Conservation (phyloP, 2,113 vertebrate genomes). For the Solea senegalensis region DNA sequence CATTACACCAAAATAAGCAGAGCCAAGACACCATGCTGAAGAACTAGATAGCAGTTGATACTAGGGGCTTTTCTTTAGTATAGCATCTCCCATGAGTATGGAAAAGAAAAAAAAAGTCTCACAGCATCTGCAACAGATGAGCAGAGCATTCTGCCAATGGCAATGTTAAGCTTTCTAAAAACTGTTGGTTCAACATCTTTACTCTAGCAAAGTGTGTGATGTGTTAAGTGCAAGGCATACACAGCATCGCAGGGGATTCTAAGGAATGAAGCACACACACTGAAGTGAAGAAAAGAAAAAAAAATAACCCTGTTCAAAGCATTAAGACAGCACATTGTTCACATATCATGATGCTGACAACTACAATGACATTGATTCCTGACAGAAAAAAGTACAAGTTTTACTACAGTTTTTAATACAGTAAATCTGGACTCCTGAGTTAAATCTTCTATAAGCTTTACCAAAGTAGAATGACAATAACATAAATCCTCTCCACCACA, state of each 20-base stretch:
- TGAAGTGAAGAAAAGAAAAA: slow-evolving; percentile 15
- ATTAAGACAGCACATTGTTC: not conserved
- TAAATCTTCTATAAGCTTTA: not conserved
- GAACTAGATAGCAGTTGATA: slow-evolving; percentile 62
- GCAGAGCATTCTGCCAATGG: slow-evolving; percentile 51
- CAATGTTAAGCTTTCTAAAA: slow-evolving; percentile 62
- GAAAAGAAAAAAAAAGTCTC: slow-evolving; percentile 31
- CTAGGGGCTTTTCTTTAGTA: slow-evolving; percentile 67
- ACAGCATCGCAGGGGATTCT: slow-evolving; percentile 33
- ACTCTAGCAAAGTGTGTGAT: slow-evolving; percentile 30
- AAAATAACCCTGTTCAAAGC: no score
- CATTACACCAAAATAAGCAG: slow-evolving; percentile 71
- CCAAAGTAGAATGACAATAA: no score
- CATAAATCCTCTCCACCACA: no score
- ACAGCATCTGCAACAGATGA: slow-evolving; percentile 63
- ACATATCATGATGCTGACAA: no score
- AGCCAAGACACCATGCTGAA: slow-evolving; percentile 56
- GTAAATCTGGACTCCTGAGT: not conserved
- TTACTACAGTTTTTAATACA: not conserved
- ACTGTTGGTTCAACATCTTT: slow-evolving; percentile 65
- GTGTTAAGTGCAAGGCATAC: slow-evolving; percentile 27
- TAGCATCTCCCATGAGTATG: slow-evolving; percentile 57
- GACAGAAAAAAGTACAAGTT: not conserved
- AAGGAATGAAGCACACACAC: slow-evolving; percentile 22
- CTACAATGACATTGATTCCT: not conserved